A percentile compares a stretch with the other conserved stretches of the same genome.
phyloP scores from a whole-genome alignment of 2,888 invertebrate species.

The Xylota segnis region DNA sequence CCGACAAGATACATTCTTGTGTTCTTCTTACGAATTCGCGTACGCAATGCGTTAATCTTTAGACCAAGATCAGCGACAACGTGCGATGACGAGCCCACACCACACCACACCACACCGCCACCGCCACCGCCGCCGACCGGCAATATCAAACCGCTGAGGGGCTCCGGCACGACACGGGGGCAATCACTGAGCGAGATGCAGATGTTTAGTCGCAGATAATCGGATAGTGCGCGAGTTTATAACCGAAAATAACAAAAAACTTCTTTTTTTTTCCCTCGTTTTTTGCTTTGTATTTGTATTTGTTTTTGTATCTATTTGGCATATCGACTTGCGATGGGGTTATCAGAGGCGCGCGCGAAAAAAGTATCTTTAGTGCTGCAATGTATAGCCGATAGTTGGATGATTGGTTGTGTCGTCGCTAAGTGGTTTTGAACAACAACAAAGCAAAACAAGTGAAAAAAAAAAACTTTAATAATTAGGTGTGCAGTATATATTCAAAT shows the following conservation, averaged over 20 bases:
- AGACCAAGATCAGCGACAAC: constrained; percentile 15
- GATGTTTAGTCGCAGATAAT: constrained; percentile 18
- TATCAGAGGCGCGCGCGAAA: constrained; percentile 47
- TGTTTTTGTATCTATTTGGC: constrained; percentile 32
- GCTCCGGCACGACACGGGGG: no score
- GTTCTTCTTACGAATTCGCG: constrained; percentile 19
- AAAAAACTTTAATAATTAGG: neutral
- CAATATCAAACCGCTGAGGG: neutral
- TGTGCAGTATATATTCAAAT: neutral
- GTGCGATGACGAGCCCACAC: constrained; percentile 23
- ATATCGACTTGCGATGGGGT: constrained; percentile 47
- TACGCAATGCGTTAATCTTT: constrained; percentile 34
- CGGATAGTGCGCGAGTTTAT: constrained; percentile 3
- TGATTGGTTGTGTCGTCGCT: constrained; percentile 21
- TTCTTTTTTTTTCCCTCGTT: neutral
- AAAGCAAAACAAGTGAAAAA: neutral
- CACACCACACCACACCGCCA: neutral
- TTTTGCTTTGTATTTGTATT: neutral
- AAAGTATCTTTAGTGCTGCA: constrained; percentile 7
- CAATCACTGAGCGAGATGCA: constrained; percentile 9
- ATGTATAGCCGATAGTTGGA: constrained; percentile 9
- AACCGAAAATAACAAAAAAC: constrained; percentile 20
- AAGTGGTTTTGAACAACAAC: constrained; percentile 18
- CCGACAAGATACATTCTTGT: constrained; percentile 16
- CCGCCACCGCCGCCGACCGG: neutral